phyloP scores from a whole-genome alignment of 1,140 invertebrate species.

The Trachymyrmex cornetzi region DNA sequence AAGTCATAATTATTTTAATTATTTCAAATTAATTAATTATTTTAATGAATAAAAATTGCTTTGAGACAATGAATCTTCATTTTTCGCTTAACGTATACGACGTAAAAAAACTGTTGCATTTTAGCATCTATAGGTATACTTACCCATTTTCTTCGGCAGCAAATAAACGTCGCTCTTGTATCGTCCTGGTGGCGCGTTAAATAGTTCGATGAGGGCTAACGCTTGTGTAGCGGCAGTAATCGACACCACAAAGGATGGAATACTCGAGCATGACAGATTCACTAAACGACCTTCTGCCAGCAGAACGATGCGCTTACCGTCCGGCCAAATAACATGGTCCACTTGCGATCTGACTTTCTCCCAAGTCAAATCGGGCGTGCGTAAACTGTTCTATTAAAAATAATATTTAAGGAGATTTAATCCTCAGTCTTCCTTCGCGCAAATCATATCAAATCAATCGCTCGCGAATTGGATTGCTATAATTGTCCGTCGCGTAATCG shows the following conservation, averaged over 20 bases:
- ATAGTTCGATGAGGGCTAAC: slow-evolving; percentile 97
- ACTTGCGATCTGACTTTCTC: slow-evolving; percentile 99
- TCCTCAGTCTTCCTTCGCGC: slow-evolving; percentile 28
- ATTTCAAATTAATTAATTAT: neutral
- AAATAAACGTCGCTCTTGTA: slow-evolving; percentile 99
- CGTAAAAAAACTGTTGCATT: neutral
- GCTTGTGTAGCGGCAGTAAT: slow-evolving; percentile 98
- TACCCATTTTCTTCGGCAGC: slow-evolving; percentile 99
- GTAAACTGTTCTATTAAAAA: slow-evolving; percentile 92
- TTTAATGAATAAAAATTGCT: slow-evolving; percentile 6
- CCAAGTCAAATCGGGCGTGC: slow-evolving; percentile 98
- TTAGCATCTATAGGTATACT: slow-evolving; percentile 67
- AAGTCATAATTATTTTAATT: neutral
- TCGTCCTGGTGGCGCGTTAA: slow-evolving; percentile 96
- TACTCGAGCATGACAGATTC: slow-evolving; percentile 98
- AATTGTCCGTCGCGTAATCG: slow-evolving; percentile 1
- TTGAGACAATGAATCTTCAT: neutral
- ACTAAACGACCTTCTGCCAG: slow-evolving; percentile 98
- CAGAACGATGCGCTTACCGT: slow-evolving; percentile 96
- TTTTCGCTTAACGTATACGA: neutral
- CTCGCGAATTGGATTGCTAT: slow-evolving; percentile 4
- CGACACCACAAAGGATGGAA: slow-evolving; percentile 98
- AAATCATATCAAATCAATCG: slow-evolving; percentile 39
- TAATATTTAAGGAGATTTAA: slow-evolving; percentile 74
- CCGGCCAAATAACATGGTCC: slow-evolving; percentile 98